A percentile compares a stretch with the other conserved stretches of the same genome.
phyloP scores from a whole-genome alignment of 2,888 invertebrate genomes.

The Eupithecia inturbata region DNA sequence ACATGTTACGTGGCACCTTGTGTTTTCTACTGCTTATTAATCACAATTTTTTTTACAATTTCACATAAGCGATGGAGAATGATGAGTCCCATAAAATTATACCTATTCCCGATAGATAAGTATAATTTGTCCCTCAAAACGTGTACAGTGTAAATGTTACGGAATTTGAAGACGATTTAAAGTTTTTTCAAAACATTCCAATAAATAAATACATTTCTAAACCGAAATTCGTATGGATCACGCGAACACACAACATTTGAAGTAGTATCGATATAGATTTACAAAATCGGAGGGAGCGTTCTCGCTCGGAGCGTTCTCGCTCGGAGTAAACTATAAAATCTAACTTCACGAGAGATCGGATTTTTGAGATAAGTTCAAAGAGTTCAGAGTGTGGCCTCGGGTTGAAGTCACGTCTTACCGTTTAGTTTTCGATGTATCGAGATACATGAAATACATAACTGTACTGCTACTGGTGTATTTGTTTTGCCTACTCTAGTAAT shows the following conservation, averaged over 20 bases:
- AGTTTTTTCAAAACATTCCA: too few species aligned
- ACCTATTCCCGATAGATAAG: too few species aligned
- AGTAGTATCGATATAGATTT: constrained; percentile 4
- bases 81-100: too few species aligned
- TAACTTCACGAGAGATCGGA: constrained; percentile 53
- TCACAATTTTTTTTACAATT: too few species aligned
- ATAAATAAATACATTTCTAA: too few species aligned
- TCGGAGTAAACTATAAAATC: constrained; percentile 54
- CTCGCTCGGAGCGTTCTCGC: constrained; percentile 35
- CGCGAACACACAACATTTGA: neutral
- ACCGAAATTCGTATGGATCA: neutral
- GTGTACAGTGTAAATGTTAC: too few species aligned
- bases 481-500: neutral
- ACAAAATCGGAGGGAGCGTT: constrained; percentile 18
- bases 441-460: constrained; percentile 49
- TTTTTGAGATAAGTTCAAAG: constrained; percentile 51
- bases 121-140: too few species aligned
- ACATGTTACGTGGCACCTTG: too few species aligned
- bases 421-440: constrained; percentile 40
- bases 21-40: too few species aligned
- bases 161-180: too few species aligned
- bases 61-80: too few species aligned
- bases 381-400: constrained; percentile 47
- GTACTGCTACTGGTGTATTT: neutral
- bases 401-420: constrained; percentile 41